Conservation (phyloP, 2,797 vertebrate species). For the Gorsachius magnificus region DNA sequence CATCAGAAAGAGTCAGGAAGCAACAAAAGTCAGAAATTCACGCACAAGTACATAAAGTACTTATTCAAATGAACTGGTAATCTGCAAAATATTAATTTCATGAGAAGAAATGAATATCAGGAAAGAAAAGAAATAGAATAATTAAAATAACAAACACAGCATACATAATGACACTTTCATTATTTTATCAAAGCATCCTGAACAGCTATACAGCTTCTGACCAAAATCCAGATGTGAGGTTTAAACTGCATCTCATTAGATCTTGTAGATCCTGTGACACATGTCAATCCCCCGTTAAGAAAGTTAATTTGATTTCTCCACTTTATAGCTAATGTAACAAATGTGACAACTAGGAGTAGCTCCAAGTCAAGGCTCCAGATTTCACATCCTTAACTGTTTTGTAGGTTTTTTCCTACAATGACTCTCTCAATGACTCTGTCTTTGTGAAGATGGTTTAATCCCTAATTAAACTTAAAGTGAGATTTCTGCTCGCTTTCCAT, state of each 20-base stretch:
- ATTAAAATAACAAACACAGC: neutral
- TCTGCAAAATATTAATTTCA: neutral
- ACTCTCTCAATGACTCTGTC: neutral
- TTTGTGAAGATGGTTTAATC: neutral
- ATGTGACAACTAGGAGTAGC: neutral
- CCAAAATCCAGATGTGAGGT: neutral
- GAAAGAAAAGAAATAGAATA: neutral
- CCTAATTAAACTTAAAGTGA: neutral
- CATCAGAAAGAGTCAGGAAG: neutral
- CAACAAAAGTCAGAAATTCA: neutral
- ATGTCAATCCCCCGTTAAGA: neutral
- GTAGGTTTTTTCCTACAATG: neutral
- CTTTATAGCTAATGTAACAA: neutral
- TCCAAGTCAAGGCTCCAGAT: neutral
- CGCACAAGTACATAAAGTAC: neutral
- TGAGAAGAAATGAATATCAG: neutral
- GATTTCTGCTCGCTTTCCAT: neutral
- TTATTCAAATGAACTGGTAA: neutral
- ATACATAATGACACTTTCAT: neutral
- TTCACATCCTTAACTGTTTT: neutral
- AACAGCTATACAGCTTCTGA: neutral
- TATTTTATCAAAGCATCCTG: neutral
- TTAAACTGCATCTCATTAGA: neutral
- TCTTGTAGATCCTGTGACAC: neutral
- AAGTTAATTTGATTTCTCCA: neutral